Evolutionary conservation across 2,888 invertebrate species (phyloP), one percentile per base, ranked within the genome.

Genomic region (Amorpha juglandis): DNA sequence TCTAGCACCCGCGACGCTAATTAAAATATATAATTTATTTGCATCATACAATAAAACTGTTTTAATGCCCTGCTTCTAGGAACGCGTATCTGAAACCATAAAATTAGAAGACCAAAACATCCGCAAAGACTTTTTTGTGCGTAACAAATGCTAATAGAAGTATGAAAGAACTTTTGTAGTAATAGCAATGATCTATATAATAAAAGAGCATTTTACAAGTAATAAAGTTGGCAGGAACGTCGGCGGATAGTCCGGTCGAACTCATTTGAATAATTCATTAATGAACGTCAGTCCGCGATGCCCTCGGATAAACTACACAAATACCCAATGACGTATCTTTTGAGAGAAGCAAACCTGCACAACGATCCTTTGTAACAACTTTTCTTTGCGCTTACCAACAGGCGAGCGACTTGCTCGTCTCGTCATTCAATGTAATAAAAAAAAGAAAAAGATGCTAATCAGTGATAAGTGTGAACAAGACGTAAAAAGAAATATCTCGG

Each of bases 221-320:
- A 83, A 86, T 88, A 83, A 84, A 86, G 83, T 82, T 78, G 78
- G 82, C 79, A 77, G 77, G 81, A 76, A 73, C 77, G 78, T 74
- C 75, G 76, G 79, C 79, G 76, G 71, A 80, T 78, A 81, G 78
- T 74, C 74, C 81, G 84, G 77, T 77, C 81, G 76, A 74, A 63
- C 78, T 71, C 78, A 91, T 91, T 90, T 88, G 84, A 90, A 91
- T 90, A 90, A 88, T 89, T 88, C 89, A 90, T 91, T 90, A 88
- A 88, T 90, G 90, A 82, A 86, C 81, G 89, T 89, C 90, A 78
- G 73, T 77, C 74, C 71, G 81, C 84, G 89, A 90, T 90, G 87
- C 82, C 84, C 82, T 83, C 88, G 78, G 89, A 89, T 90, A 89
- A 88, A 84, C 81, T 79, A 80, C 86, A 88, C 86, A 89, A 88